These are phyloP conservation scores for Zootoca vivipara DNA, from an alignment of 2,113 vertebrate species.

Conservation along the genomic window DNA sequence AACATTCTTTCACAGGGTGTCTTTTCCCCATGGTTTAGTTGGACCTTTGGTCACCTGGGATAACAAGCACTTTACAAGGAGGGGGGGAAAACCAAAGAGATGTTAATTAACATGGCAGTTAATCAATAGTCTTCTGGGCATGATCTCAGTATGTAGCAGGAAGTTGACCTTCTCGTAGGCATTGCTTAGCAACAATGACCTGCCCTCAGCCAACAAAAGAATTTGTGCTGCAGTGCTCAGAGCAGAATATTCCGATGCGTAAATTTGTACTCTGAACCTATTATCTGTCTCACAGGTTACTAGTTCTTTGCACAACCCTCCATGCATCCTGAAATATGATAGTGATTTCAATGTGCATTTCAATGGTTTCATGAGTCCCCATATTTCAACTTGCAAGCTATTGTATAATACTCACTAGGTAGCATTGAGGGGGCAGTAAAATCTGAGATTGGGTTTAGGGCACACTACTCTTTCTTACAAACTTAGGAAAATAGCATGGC, in stretches of 20 bases:
- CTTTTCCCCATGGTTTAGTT: not conserved
- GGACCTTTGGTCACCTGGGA: not conserved
- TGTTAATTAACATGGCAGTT: not conserved
- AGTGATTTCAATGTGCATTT: no score
- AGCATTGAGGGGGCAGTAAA: no score
- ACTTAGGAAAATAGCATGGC: no score
- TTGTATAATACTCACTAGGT: no score
- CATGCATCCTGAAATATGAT: no score
- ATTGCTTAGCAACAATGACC: constrained; percentile 20
- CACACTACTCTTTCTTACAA: no score
- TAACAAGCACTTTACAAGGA: not conserved
- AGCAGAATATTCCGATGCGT: not conserved
- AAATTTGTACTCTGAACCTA: not conserved
- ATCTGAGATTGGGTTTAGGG: no score
- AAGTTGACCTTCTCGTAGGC: constrained; percentile 3
- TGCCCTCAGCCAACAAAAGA: not conserved
- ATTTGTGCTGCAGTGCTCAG: not conserved
- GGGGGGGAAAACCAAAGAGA: not conserved
- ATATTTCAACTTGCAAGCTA: no score
- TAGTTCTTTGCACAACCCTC: not conserved
- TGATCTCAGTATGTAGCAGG: not conserved
- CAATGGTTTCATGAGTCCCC: no score
- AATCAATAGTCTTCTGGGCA: not conserved
- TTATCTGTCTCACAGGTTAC: constrained; percentile 3
- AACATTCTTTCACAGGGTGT: not conserved